phyloP scores from a whole-genome alignment of 2,113 vertebrate species.

The Gallinago media region DNA sequence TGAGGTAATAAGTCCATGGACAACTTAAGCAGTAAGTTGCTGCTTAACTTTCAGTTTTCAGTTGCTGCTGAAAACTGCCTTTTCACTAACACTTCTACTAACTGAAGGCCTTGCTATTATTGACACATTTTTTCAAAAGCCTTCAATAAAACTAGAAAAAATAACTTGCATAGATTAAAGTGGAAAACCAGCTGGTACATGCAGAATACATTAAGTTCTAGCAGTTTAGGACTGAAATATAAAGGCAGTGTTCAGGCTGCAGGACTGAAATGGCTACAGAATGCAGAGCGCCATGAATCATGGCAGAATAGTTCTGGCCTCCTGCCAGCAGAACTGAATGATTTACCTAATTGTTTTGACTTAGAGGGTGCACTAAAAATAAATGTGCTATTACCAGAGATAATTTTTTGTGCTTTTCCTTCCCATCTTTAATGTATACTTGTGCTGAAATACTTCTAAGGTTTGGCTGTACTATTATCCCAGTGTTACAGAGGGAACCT shows the following conservation, averaged over 20 bases:
- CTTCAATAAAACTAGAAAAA: not conserved
- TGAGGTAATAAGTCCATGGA: not conserved
- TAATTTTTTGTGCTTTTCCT: not conserved
- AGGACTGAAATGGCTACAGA: not conserved
- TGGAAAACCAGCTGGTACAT: not conserved
- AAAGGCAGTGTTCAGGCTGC: not conserved
- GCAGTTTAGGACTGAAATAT: not conserved
- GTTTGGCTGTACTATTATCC: not conserved
- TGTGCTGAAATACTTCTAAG: fast-evolving
- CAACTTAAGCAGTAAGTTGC: not conserved
- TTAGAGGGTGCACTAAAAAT: not conserved
- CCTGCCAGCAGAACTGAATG: not conserved
- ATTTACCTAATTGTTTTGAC: not conserved
- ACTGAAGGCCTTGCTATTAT: not conserved
- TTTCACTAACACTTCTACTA: not conserved
- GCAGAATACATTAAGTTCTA: not conserved
- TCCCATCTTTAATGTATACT: not conserved
- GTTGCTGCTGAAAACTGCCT: not conserved
- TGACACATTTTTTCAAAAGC: not conserved
- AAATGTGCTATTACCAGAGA: not conserved
- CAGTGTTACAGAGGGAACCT: not conserved
- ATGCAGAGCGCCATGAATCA: not conserved
- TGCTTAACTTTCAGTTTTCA: no score
- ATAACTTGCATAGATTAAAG: not conserved
- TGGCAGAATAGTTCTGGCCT: not conserved